phyloP scores from a whole-genome alignment of 2,113 vertebrate species.

The Phaethon lepturus region DNA sequence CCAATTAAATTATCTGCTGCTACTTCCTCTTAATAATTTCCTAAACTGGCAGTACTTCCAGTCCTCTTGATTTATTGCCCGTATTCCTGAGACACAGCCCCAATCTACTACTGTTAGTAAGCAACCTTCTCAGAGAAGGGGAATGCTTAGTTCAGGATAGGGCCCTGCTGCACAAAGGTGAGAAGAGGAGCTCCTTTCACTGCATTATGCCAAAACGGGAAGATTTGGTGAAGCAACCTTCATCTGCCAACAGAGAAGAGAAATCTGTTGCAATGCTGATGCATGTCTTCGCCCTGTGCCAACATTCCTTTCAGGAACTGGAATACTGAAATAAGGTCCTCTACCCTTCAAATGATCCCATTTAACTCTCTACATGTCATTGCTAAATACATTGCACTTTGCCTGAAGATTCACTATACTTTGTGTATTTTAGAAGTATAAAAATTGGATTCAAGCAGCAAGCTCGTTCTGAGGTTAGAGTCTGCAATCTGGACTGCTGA shows the following conservation, averaged over 20 bases:
- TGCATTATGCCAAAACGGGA: neutral
- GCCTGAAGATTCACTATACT: neutral
- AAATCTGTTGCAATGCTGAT: neutral
- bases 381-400: neutral
- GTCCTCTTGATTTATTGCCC: neutral
- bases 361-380: neutral
- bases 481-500: neutral
- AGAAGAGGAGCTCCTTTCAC: neutral
- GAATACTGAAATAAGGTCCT: neutral
- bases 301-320: neutral
- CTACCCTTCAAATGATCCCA: neutral
- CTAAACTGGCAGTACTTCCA: neutral
- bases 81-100: neutral
- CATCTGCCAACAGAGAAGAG: neutral
- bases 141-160: neutral
- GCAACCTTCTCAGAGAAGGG: neutral
- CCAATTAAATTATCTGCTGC: neutral
- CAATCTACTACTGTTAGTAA: neutral
- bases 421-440: neutral
- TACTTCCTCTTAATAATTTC: neutral
- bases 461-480: neutral
- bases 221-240: neutral
- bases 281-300: accelerated
- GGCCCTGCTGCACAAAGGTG: neutral
- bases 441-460: neutral